A percentile compares a stretch with the other conserved stretches of the same genome.
Evolutionary conservation across 2,797 vertebrate species (phyloP).

Genomic region (Rhinoraja longicauda): DNA sequence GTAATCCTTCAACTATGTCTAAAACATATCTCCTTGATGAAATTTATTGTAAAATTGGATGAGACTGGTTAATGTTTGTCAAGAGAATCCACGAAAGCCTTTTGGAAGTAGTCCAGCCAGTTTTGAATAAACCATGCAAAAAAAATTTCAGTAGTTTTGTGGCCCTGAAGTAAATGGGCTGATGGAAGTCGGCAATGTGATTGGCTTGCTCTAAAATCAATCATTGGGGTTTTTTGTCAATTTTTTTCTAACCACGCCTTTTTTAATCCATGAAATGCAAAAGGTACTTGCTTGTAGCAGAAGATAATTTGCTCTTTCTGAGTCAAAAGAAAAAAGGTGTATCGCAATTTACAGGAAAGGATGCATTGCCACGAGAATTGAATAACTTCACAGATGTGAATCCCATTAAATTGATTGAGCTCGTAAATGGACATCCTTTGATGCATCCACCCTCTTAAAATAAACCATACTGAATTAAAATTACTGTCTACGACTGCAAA

Average conservation of each 20-base stretch:
- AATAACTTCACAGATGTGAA: slow-evolving; percentile 40
- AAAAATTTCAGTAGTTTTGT: slow-evolving; percentile 6
- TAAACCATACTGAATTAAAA: slow-evolving; percentile 45
- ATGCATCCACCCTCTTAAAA: slow-evolving; percentile 46
- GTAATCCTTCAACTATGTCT: not conserved
- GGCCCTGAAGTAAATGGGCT: too few species aligned
- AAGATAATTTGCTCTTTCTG: not conserved
- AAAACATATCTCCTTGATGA: not conserved
- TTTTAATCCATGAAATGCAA: not conserved
- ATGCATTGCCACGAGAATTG: slow-evolving; percentile 43
- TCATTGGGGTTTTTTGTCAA: not conserved
- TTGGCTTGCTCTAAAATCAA: not conserved
- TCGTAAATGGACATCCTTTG: slow-evolving; percentile 47
- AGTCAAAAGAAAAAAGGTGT: slow-evolving; percentile 40
- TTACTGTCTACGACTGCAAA: slow-evolving; percentile 42
- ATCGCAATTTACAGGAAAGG: slow-evolving; percentile 40
- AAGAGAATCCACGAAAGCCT: not conserved
- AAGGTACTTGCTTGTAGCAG: not conserved
- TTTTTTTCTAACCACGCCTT: not conserved
- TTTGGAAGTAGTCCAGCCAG: not conserved
- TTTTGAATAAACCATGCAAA: slow-evolving; percentile 40
- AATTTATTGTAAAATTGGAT: slow-evolving; percentile 15
- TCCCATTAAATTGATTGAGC: slow-evolving; percentile 47
- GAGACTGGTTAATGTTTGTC: not conserved
- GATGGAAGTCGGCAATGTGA: not conserved